These are phyloP conservation scores for Antechinus flavipes DNA, from an alignment of 2,113 vertebrate genomes.

Conservation along the genomic window DNA sequence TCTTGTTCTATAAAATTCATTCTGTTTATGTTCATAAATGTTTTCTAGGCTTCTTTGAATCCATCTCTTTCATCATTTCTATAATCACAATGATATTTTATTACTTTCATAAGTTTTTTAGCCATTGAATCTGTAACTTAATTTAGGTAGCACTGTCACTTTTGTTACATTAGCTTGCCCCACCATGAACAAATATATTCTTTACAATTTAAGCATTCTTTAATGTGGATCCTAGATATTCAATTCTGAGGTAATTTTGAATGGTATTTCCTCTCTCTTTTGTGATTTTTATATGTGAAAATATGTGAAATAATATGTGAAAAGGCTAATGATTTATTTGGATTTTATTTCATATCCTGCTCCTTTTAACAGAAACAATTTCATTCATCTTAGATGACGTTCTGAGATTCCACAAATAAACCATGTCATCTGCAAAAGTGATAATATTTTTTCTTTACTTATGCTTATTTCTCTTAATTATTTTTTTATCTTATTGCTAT, in stretches of 20 bases:
- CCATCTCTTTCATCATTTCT: neutral
- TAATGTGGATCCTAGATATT: neutral
- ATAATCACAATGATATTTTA: neutral
- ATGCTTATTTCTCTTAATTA: neutral
- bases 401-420: neutral
- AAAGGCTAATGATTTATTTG: neutral
- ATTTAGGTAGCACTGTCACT: neutral
- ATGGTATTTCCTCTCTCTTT: neutral
- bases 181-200: neutral
- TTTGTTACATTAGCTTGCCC: neutral
- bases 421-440: neutral
- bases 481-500: neutral
- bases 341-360: neutral
- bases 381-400: neutral
- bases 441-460: neutral
- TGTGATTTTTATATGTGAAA: too few species aligned
- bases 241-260: neutral
- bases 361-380: neutral
- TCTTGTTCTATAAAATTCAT: neutral
- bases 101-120: neutral
- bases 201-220: neutral
- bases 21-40: neutral
- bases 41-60: neutral
- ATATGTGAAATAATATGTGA: too few species aligned
- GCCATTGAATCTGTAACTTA: neutral